Percentiles rank a stretch among this genome's conserved stretches.
Evolutionary conservation across 2,888 invertebrate genomes (phyloP).

Genomic region (Phymatocera aterrima): DNA sequence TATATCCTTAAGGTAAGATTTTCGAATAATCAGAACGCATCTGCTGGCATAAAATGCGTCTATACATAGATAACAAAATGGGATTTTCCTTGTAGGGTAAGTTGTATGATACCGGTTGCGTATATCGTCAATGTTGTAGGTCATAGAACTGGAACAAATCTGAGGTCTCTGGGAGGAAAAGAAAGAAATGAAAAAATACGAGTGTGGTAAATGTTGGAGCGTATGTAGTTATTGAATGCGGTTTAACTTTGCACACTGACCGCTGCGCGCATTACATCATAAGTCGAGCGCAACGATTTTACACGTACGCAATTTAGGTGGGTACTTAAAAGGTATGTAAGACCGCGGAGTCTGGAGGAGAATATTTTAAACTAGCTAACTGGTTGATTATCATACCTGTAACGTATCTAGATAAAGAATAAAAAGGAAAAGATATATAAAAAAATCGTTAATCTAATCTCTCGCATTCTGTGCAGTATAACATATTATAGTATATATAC

Average conservation of each 20-base stretch:
- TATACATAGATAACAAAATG: no score
- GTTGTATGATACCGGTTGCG: background rate
- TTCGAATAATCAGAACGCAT: conserved; percentile 30
- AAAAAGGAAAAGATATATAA: background rate
- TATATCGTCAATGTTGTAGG: background rate
- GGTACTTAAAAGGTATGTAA: background rate
- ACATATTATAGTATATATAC: background rate
- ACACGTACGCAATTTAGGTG: background rate
- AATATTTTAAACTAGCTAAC: background rate
- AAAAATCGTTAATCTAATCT: background rate
- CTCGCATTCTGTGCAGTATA: background rate
- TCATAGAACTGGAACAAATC: conserved; percentile 3
- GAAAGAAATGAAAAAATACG: background rate
- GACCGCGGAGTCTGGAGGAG: background rate
- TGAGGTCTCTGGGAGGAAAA: background rate
- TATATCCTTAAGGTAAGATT: conserved; percentile 22
- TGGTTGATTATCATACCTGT: background rate
- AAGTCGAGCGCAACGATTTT: conserved; percentile 11
- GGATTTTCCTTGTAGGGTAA: background rate
- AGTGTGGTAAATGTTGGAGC: background rate
- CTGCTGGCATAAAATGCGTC: background rate
- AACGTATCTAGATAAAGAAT: background rate
- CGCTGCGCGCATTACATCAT: conserved; percentile 1
- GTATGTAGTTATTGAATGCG: conserved; percentile 19
- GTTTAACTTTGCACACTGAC: background rate